Evolutionary conservation across 2,888 invertebrate genomes (phyloP), one percentile per base, ranked within the genome.

Genomic region (Pachydiplax longipennis): DNA sequence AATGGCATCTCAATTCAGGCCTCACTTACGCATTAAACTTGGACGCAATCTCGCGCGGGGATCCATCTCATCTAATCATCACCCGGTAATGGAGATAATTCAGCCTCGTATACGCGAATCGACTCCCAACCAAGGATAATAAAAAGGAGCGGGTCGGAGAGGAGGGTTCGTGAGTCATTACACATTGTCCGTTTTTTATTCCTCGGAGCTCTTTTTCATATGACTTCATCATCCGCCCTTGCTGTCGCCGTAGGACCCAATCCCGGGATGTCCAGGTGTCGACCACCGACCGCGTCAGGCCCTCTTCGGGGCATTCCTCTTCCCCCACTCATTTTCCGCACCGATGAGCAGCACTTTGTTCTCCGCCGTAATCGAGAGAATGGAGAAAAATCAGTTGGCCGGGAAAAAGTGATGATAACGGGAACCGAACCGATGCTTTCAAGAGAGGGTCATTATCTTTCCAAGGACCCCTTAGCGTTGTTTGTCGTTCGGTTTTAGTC

Each of bases 271-370:
- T 83, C 83, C 83, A 83, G 83, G 83, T 83, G 83, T 58, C 35
- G 25, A 12, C 48, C 25, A 53, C 53, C 53, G 31, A 53, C 53
- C 53, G 53, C 82, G 81, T 81, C 37, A n/a, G 40, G 40, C 82
- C 25, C 82, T 82, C 81, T 81, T 10, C 40, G 22, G 40, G 15
- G 22, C 40, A n/a, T 40, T 25, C 58, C 83, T 13, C 6, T 35
- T 15, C 82, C 3, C 48, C 25, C 31, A 53, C 83, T 83, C 83
- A 87, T 87, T 87, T 87, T 87, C 87, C 87, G 87, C 87, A n/a
- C 87, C 87, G 61, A 87, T 87, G 87, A 87, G 61, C 87, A 87
- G n/a, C 61, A 87, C 87, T 61, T 87, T 87, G 87, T 87, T 83
- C 83, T 58, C 83, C n/a, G 37, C 83, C 83, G 83, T 83, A 83